Percentiles rank a stretch among this genome's conserved stretches.
Evolutionary conservation across 1,140 invertebrate genomes (phyloP).

Genomic region (Ruditapes philippinarum): DNA sequence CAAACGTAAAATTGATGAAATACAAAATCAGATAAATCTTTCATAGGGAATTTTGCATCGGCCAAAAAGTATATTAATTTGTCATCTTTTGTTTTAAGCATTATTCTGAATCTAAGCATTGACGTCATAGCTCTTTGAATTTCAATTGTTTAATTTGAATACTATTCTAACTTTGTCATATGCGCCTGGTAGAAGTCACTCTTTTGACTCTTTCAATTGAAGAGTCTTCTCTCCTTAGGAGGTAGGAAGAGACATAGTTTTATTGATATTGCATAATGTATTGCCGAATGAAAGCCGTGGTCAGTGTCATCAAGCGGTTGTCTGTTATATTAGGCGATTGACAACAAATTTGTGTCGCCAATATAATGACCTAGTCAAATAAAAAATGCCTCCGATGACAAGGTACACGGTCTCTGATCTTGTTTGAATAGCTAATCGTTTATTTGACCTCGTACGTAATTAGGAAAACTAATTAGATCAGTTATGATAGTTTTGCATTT

Average conservation of each 20-base stretch:
- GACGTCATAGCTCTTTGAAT: not conserved
- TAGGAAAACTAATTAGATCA: slow-evolving; percentile 18
- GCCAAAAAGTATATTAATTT: too few species aligned
- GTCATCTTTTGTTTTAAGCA: too few species aligned
- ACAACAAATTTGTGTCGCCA: slow-evolving; percentile 11
- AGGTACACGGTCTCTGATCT: not conserved
- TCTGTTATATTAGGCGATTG: not conserved
- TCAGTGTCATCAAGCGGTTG: not conserved
- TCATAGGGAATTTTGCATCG: not conserved
- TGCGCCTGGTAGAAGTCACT: too few species aligned
- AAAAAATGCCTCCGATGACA: slow-evolving; percentile 5
- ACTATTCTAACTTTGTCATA: too few species aligned
- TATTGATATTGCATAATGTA: not conserved
- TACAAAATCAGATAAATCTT: not conserved
- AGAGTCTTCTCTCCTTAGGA: not conserved
- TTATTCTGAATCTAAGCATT: too few species aligned
- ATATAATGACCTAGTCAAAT: slow-evolving; percentile 26
- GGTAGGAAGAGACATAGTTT: not conserved
- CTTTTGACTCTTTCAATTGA: too few species aligned
- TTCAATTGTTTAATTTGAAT: not conserved
- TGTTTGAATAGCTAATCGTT: slow-evolving; percentile 12
- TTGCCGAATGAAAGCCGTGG: not conserved
- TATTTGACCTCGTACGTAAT: not conserved
- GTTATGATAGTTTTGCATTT: too few species aligned
- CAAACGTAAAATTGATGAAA: not conserved